Evolutionary conservation across 2,888 invertebrate genomes (phyloP), one percentile per base, ranked within the genome.

Genomic region (Amiota minor): DNA sequence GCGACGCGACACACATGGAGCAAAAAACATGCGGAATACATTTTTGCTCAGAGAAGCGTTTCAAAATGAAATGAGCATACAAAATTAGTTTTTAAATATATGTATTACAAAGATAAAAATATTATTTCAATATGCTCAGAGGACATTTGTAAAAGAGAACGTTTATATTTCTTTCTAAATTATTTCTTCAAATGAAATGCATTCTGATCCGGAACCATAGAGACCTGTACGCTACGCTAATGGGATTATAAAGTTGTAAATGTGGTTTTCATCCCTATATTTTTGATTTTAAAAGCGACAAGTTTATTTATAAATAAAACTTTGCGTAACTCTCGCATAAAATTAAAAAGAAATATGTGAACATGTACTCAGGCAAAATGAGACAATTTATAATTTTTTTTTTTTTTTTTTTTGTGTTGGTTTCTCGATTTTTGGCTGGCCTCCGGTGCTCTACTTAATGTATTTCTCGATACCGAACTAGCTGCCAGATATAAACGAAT

Each of bases 221-320:
- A 35, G 0, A 35, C 4, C 35, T 6, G 6, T 35, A 8, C 35
- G 6, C 6, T 35, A 35, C 6, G 6, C 35, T 35, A 35, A 35
- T 35, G 35, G 35, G 35, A 35, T 35, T 35, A 35, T 35, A 35
- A 35, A 35, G 35, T 35, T 35, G 35, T 35, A 35, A 35, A 35
- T 23, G 3, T 23, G 3, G 23, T 23, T 35, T 35, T 35, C 35
- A 6, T 35, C 6, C 35, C 35, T 35, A 8, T 35, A 35, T 35
- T 35, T 35, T 35, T 35, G 2, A 35, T 2, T 4, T 35, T 35
- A 35, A 35, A 35, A 6, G 35, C 35, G 35, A 35, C 6, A 35
- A 35, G 35, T 35, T 35, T 76, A 76, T 80, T 86, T 88, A 88
- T 80, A 88, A 88, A 88, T 88, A 88, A 83, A 75, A 85, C 80